These are phyloP conservation scores for Aegotheles bennettii DNA, from an alignment of 2,113 vertebrate species.

Conservation along the genomic window DNA sequence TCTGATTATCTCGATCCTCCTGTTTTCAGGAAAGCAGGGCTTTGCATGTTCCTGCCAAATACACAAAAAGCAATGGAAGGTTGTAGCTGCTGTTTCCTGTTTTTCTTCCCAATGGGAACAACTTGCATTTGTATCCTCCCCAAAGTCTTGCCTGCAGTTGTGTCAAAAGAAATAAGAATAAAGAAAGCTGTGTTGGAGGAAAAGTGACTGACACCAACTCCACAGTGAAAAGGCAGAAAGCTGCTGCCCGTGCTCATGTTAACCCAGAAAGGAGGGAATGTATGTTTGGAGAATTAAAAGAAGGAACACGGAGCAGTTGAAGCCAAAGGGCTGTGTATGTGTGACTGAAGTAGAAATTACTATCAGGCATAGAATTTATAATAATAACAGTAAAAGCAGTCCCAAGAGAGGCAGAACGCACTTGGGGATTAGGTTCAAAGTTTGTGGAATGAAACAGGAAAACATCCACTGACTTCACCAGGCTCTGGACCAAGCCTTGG, in stretches of 20 bases:
- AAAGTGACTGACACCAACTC: neutral
- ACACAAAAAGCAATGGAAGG: neutral
- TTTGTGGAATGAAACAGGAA: neutral
- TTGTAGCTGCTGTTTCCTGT: neutral
- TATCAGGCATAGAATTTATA: neutral
- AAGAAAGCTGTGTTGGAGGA: neutral
- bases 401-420: neutral
- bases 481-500: neutral
- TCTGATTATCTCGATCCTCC: neutral
- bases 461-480: neutral
- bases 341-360: neutral
- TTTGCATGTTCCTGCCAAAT: neutral
- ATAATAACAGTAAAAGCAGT: neutral
- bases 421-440: neutral
- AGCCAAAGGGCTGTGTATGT: neutral
- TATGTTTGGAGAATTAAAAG: neutral
- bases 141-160: neutral
- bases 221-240: neutral
- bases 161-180: neutral
- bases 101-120: neutral
- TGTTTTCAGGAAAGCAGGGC: neutral
- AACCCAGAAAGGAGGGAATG: neutral
- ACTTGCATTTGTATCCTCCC: neutral
- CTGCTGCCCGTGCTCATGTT: neutral
- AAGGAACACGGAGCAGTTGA: neutral